Conservation (phyloP, 2,888 invertebrate genomes). For the Lasioglossum pauxillum region DNA sequence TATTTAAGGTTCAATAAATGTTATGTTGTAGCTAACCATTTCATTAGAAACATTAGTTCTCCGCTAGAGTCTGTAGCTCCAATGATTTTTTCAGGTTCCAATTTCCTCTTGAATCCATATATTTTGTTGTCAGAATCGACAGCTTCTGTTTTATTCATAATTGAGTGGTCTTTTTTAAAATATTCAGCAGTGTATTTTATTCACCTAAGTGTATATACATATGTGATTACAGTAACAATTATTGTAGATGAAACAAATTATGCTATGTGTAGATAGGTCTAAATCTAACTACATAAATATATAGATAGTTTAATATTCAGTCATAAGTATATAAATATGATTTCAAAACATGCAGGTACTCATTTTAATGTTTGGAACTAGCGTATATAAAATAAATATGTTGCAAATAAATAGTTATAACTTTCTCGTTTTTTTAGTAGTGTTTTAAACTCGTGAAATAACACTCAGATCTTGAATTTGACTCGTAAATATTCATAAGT, state of each 20-base stretch:
- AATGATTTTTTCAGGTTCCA: slow-evolving; percentile 94
- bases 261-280: background rate
- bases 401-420: background rate
- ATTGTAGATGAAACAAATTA: background rate
- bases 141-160: slow-evolving; percentile 47
- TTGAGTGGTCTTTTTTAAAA: background rate
- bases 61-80: slow-evolving; percentile 96
- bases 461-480: background rate
- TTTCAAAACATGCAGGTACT: background rate
- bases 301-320: background rate
- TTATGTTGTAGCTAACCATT: slow-evolving; percentile 88
- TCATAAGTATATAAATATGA: background rate
- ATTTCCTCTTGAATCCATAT: slow-evolving; percentile 91
- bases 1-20: background rate
- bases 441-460: background rate
- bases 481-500: background rate
- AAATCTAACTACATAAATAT: background rate
- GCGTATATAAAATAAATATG: background rate
- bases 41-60: slow-evolving; percentile 94
- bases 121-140: slow-evolving; percentile 87
- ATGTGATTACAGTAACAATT: background rate
- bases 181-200: background rate
- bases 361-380: background rate
- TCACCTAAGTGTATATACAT: slow-evolving; percentile 11
- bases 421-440: background rate